Evolutionary conservation across 2,888 invertebrate species (phyloP).

Genomic region (Magallana nippona): DNA sequence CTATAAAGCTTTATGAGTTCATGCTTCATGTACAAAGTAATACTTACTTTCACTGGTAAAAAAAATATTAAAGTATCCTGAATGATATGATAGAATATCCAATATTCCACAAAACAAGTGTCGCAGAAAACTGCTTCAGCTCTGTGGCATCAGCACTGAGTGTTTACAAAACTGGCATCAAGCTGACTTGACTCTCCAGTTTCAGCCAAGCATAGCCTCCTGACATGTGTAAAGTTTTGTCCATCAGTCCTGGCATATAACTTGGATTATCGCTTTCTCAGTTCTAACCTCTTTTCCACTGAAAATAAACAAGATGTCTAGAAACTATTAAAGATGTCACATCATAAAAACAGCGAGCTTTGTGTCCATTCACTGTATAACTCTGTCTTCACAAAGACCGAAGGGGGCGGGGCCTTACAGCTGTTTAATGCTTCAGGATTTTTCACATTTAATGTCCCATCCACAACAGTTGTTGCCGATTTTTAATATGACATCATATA

Average conservation of each 20-base stretch:
- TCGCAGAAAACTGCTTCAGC: neutral
- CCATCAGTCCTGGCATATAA: neutral
- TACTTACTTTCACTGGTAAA: constrained; percentile 33
- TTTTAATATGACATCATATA: constrained; percentile 33
- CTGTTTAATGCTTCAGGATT: constrained; percentile 30
- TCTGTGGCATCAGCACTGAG: neutral
- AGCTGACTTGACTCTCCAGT: constrained; percentile 29
- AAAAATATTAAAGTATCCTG: neutral
- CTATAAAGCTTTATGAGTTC: neutral
- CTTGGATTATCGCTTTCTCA: neutral
- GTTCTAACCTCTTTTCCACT: constrained; percentile 4
- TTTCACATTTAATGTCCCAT: constrained; percentile 32
- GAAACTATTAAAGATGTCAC: constrained; percentile 30
- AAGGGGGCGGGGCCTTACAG: constrained; percentile 21
- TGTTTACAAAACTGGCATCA: constrained; percentile 28
- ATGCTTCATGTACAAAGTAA: neutral
- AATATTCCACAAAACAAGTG: neutral
- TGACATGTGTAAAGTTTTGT: constrained; percentile 32
- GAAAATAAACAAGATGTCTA: constrained; percentile 32
- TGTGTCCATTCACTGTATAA: constrained; percentile 1
- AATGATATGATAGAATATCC: neutral
- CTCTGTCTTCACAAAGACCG: constrained; percentile 19
- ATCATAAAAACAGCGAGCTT: constrained; percentile 9
- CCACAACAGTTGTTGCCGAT: constrained; percentile 24
- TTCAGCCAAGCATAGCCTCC: constrained; percentile 20